Conservation (phyloP, 2,888 invertebrate species). For the Nomada fabriciana region DNA sequence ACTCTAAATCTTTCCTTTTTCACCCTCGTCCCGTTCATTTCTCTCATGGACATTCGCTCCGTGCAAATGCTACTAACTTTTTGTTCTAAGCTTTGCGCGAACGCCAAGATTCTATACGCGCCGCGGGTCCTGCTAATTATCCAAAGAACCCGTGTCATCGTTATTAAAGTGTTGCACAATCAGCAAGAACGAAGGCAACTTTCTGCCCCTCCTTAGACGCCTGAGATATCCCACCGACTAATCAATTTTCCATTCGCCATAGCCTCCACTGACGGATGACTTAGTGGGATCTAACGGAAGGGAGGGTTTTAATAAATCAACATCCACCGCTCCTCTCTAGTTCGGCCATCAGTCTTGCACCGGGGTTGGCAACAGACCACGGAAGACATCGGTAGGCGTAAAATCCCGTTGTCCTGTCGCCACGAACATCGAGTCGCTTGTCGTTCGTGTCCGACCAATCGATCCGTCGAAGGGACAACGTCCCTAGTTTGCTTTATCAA, state of each 20-base stretch:
- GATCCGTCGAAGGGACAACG: conserved; percentile 45
- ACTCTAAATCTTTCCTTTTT: neutral
- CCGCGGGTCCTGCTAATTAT: conserved; percentile 56
- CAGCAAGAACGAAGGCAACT: conserved; percentile 30
- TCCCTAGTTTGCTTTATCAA: conserved; percentile 40
- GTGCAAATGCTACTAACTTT: conserved; percentile 16
- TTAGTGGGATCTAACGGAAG: conserved; percentile 52
- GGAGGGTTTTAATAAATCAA: conserved; percentile 71
- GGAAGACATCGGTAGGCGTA: conserved; percentile 44
- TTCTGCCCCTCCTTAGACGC: conserved; percentile 16
- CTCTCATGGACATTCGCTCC: no score
- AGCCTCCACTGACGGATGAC: conserved; percentile 66
- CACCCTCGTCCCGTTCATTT: neutral
- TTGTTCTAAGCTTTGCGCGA: conserved; percentile 43
- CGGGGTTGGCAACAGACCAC: conserved; percentile 32
- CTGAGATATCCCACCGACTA: conserved; percentile 47
- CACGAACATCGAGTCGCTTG: conserved; percentile 29
- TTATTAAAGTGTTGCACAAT: conserved; percentile 64
- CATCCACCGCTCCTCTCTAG: conserved; percentile 57
- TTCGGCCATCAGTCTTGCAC: conserved; percentile 62
- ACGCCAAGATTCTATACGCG: conserved; percentile 19
- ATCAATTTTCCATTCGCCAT: conserved; percentile 72
- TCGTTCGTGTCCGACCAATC: conserved; percentile 30
- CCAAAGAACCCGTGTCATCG: conserved; percentile 61
- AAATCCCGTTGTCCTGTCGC: conserved; percentile 43